Evolutionary conservation across 1,140 invertebrate species (phyloP).

Genomic region (Drosophila repletoides): DNA sequence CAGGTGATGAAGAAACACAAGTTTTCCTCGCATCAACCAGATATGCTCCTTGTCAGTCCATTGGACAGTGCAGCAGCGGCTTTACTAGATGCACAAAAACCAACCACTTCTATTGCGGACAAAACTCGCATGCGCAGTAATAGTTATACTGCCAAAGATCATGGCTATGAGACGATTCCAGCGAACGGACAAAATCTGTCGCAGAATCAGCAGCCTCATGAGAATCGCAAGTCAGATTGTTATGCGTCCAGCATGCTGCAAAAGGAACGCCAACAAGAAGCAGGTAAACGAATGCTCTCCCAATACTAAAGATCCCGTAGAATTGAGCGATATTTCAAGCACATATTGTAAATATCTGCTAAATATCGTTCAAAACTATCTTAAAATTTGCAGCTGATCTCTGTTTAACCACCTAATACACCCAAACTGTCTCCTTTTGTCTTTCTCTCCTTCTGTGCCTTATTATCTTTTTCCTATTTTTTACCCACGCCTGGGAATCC

Average conservation of each 20-base stretch:
- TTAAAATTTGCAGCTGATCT: constrained; percentile 1
- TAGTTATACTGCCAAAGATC: constrained; percentile 83
- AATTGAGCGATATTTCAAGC: not conserved
- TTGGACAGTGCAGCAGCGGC: constrained; percentile 67
- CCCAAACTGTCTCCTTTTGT: constrained; percentile 33
- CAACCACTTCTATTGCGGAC: constrained; percentile 17
- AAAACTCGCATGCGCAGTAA: constrained; percentile 71
- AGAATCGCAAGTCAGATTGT: constrained; percentile 82
- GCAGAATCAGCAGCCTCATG: constrained; percentile 29
- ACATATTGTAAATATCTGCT: not conserved
- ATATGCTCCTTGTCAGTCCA: constrained; percentile 59
- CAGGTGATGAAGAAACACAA: constrained; percentile 82
- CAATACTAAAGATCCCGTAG: not conserved
- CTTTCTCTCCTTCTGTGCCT: constrained; percentile 53
- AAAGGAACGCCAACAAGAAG: constrained; percentile 69
- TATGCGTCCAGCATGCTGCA: constrained; percentile 74
- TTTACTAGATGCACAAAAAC: constrained; percentile 64
- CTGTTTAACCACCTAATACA: constrained; percentile 26
- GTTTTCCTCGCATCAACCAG: constrained; percentile 72
- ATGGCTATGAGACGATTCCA: constrained; percentile 86
- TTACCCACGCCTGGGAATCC: constrained; percentile 7
- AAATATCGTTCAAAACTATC: not conserved
- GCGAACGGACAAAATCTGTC: constrained; percentile 67
- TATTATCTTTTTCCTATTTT: constrained; percentile 15
- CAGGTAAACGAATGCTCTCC: no score